Evolutionary conservation across 2,888 invertebrate genomes (phyloP).

Genomic region (Clunio marinus): DNA sequence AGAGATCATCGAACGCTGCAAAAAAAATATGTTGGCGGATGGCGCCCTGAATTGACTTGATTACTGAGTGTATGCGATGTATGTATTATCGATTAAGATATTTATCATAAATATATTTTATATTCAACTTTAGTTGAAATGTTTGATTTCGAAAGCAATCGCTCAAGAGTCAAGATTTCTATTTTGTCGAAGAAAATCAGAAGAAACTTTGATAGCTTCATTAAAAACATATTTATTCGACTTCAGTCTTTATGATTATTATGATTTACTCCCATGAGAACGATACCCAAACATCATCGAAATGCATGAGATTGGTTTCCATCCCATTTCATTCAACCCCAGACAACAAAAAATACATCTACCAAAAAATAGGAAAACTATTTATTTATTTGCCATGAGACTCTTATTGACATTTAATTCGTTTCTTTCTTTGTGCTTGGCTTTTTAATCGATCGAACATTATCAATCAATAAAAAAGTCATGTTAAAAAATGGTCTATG

Average conservation of each 20-base stretch:
- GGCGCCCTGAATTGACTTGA: conserved; percentile 21
- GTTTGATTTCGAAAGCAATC: too few species aligned
- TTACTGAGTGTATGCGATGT: background rate
- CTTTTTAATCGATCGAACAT: conserved; percentile 24
- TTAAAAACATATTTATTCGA: conserved; percentile 15
- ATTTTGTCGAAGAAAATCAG: conserved; percentile 17
- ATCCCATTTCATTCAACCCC: conserved; percentile 21
- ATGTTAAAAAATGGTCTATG: background rate
- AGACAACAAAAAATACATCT: background rate
- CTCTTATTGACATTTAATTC: conserved; percentile 25
- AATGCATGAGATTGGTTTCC: conserved; percentile 13
- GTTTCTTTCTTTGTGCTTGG: background rate
- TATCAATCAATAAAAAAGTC: conserved; percentile 33
- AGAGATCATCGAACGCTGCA: background rate
- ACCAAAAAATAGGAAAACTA: background rate
- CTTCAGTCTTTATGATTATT: conserved; percentile 17
- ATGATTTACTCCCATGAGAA: conserved; percentile 27
- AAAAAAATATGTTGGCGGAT: conserved; percentile 9
- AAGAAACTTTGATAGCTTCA: conserved; percentile 17
- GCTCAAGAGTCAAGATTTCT: too few species aligned
- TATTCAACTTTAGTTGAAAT: background rate
- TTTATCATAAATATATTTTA: background rate
- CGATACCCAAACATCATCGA: conserved; percentile 4
- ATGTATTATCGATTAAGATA: too few species aligned
- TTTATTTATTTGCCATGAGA: conserved; percentile 25